Evolutionary conservation across 1,140 invertebrate genomes (phyloP).

Genomic region (Diorhabda elongata): DNA sequence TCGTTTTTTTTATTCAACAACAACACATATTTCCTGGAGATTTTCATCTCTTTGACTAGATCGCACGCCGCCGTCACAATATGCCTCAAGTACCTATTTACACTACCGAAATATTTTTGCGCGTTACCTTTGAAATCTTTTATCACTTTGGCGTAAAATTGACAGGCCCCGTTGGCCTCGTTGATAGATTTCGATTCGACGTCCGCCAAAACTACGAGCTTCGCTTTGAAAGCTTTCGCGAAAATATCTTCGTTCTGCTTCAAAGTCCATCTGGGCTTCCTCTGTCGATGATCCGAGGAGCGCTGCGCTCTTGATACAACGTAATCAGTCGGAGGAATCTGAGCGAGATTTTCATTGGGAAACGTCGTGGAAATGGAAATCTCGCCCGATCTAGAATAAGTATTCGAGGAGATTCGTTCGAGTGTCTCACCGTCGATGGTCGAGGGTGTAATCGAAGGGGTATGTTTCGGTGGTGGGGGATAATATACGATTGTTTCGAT

Average conservation of each 20-base stretch:
- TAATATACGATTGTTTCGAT: constrained; percentile 9
- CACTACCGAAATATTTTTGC: constrained; percentile 5
- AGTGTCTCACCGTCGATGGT: background rate
- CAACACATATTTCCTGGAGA: constrained; percentile 39
- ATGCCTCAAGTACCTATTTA: constrained; percentile 12
- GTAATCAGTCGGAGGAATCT: constrained; percentile 18
- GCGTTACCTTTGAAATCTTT: constrained; percentile 29
- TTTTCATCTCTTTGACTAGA: constrained; percentile 39
- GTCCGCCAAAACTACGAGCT: constrained; percentile 38
- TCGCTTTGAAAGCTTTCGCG: constrained; percentile 37
- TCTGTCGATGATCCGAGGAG: constrained; percentile 23
- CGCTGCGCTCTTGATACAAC: constrained; percentile 28
- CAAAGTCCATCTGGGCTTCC: constrained; percentile 7
- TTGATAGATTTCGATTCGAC: constrained; percentile 31
- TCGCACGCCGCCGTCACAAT: constrained; percentile 5
- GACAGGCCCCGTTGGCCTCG: constrained; percentile 32
- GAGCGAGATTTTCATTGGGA: constrained; percentile 19
- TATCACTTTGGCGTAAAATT: constrained; percentile 36
- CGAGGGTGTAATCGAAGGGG: background rate
- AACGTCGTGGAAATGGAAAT: constrained; percentile 3
- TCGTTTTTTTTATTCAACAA: constrained; percentile 33
- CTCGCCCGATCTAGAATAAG: background rate
- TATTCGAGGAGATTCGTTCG: background rate
- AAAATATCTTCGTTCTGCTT: constrained; percentile 37
- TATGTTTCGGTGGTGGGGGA: constrained; percentile 10